A percentile compares a stretch with the other conserved stretches of the same genome.
phyloP scores from a whole-genome alignment of 2,113 vertebrate genomes.

The Ornithorhynchus anatinus region DNA sequence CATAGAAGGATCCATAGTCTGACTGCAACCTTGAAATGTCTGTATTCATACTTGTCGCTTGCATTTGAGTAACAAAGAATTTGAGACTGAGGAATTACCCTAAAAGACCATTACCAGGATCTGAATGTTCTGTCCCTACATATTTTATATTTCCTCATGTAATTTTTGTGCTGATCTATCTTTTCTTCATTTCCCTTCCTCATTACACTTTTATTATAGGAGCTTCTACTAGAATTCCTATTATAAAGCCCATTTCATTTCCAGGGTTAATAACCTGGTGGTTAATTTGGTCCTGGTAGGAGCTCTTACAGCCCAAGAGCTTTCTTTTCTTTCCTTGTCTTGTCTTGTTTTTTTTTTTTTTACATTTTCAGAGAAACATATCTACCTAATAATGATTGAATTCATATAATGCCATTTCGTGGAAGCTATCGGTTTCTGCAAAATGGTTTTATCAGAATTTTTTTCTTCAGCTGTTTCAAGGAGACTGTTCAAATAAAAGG shows the following conservation, averaged over 20 bases:
- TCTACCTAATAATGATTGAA: no score
- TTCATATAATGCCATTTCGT: no score
- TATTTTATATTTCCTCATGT: background rate
- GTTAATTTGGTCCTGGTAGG: constrained; percentile 12
- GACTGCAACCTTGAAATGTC: background rate
- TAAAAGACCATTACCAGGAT: background rate
- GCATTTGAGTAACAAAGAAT: constrained; percentile 3
- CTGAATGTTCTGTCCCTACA: background rate
- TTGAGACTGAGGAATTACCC: background rate
- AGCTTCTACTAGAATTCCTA: background rate
- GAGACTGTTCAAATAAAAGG: no score
- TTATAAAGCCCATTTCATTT: constrained; percentile 9
- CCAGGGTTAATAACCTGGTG: background rate
- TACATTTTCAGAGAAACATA: no score
- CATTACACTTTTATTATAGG: background rate
- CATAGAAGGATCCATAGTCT: background rate
- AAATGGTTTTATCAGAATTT: no score
- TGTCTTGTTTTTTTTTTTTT: no score
- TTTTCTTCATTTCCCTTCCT: constrained; percentile 8
- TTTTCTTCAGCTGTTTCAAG: no score
- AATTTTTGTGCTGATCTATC: background rate
- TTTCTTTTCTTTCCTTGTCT: no score
- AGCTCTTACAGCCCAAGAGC: no score
- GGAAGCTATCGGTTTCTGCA: no score
- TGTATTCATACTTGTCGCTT: background rate